These are phyloP conservation scores for Brotula barbata DNA, from an alignment of 2,797 vertebrate species.

Conservation along the genomic window DNA sequence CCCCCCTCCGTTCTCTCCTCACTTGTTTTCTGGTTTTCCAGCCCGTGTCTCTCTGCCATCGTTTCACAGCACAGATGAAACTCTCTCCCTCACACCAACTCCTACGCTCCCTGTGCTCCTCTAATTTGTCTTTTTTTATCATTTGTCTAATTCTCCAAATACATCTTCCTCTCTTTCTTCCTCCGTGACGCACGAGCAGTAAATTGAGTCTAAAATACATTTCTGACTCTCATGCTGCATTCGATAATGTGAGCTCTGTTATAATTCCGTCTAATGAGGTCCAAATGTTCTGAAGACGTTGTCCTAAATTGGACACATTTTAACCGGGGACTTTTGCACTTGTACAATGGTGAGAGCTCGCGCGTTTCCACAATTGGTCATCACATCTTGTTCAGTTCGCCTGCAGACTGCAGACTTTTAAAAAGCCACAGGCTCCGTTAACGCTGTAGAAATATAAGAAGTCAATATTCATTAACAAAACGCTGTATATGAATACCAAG, in stretches of 20 bases:
- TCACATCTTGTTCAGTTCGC: too few relatives aligned
- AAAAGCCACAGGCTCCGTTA: too few relatives aligned
- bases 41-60: conserved; percentile 49
- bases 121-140: conserved; percentile 27
- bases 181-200: background rate
- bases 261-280: conserved; percentile 37
- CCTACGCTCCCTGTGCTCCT: conserved; percentile 55
- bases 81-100: conserved; percentile 63
- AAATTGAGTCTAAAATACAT: conserved; percentile 50
- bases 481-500: too few relatives aligned
- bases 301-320: too few relatives aligned
- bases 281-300: conserved; percentile 44
- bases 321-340: too few relatives aligned
- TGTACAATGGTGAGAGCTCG: too few relatives aligned
- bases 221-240: conserved; percentile 33
- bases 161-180: conserved; percentile 35
- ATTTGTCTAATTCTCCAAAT: conserved; percentile 60
- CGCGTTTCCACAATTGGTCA: too few relatives aligned
- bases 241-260: conserved; percentile 14
- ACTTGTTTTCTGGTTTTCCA: conserved; percentile 39
- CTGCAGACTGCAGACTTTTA: too few relatives aligned
- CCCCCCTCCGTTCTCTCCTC: background rate
- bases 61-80: conserved; percentile 73
- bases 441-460: too few relatives aligned
- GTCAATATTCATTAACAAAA: too few relatives aligned